phyloP scores from a whole-genome alignment of 2,888 invertebrate species.

The Cheilosia urbana region DNA sequence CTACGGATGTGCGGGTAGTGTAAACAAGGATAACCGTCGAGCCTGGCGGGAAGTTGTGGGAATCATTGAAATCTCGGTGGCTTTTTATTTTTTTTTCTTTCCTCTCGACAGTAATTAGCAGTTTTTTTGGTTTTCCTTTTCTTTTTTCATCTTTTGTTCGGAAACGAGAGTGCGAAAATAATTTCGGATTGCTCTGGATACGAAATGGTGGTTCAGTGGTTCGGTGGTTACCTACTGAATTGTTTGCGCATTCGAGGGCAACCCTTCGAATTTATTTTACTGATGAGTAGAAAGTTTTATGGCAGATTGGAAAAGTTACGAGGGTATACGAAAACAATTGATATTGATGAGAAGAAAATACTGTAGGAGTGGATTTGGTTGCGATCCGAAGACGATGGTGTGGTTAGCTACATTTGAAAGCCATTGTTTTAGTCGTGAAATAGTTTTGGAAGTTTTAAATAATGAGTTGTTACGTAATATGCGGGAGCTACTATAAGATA shows the following conservation, averaged over 20 bases:
- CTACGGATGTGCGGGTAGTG: background rate
- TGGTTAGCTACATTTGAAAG: background rate
- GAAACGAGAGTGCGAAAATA: constrained; percentile 29
- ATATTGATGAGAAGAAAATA: constrained; percentile 57
- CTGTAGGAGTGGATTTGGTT: background rate
- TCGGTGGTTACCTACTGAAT: background rate
- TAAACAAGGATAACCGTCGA: constrained; percentile 14
- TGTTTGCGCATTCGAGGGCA: constrained; percentile 9
- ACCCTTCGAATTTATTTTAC: constrained; percentile 13
- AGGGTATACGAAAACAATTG: constrained; percentile 53
- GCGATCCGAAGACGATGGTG: background rate
- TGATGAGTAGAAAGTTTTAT: constrained; percentile 49
- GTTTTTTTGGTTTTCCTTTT: constrained; percentile 3
- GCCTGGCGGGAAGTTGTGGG: background rate
- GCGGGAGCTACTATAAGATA: no score
- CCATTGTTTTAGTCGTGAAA: constrained; percentile 4
- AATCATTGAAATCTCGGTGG: constrained; percentile 6
- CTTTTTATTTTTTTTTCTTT: background rate
- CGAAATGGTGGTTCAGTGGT: constrained; percentile 8
- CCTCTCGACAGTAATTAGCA: constrained; percentile 41
- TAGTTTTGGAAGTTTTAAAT: constrained; percentile 22
- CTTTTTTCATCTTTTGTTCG: constrained; percentile 17
- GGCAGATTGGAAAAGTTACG: constrained; percentile 66
- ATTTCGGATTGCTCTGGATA: constrained; percentile 38
- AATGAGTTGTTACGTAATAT: no score